phyloP scores from a whole-genome alignment of 1,140 invertebrate genomes.

The Calliopsis andreniformis region DNA sequence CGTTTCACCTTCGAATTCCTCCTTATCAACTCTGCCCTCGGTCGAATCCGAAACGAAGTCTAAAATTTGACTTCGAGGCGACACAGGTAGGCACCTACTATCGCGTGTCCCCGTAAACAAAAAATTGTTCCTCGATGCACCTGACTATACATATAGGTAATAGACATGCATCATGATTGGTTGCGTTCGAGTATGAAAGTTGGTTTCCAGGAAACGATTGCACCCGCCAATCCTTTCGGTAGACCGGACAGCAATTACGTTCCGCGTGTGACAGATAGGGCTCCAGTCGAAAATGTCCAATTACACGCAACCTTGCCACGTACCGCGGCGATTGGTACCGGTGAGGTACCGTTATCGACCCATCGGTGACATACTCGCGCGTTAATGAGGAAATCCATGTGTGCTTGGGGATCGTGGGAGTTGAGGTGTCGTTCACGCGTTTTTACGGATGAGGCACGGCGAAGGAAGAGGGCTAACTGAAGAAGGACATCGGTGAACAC shows the following conservation, averaged over 20 bases:
- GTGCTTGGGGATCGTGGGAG: constrained; percentile 41
- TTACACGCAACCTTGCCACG: constrained; percentile 57
- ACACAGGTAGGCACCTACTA: no score
- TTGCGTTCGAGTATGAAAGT: no score
- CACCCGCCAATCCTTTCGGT: background rate
- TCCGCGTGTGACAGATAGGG: constrained; percentile 36
- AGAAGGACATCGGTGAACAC: constrained; percentile 8
- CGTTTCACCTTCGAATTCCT: background rate
- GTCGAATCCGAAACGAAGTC: background rate
- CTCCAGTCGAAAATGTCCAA: constrained; percentile 45
- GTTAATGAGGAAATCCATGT: constrained; percentile 54
- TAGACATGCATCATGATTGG: no score
- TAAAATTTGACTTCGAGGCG: no score
- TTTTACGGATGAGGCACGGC: constrained; percentile 32
- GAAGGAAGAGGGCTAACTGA: background rate
- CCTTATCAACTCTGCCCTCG: background rate
- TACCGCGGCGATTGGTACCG: constrained; percentile 59
- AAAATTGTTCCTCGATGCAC: background rate
- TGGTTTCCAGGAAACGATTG: background rate
- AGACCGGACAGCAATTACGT: constrained; percentile 37
- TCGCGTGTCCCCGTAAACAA: no score
- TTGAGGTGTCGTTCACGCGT: constrained; percentile 42
- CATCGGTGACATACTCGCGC: constrained; percentile 37
- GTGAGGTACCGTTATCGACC: constrained; percentile 50
- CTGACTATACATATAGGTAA: no score